Evolutionary conservation across 2,113 vertebrate species (phyloP), one percentile per base, ranked within the genome.

Genomic region (Chaenogobius annularis): DNA sequence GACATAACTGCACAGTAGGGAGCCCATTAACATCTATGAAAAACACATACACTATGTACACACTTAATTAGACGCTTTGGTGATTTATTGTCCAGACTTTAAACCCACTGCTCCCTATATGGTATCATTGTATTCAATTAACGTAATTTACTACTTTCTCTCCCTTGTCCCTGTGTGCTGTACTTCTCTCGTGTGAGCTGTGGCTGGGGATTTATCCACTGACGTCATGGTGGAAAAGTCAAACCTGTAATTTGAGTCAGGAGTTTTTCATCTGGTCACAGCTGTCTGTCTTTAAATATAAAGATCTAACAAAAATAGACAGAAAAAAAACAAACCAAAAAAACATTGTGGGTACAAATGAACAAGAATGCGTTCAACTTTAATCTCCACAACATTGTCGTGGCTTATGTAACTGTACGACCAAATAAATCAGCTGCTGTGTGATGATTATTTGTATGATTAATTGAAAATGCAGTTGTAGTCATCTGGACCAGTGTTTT

Each of bases 161-260:
- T 10, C 22, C 72, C 48, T 71, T 80, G 70, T 70, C 40, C 81
- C 75, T 31, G 48, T 69, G 69, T 78, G 81, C 85, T 78, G 76
- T 73, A 61, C 76, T 71, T 84, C 77, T 68, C 78, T 78, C 81
- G 83, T 58, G 80, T 73, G 59, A 79, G 84, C 63, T 81, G 77
- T 80, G 87, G 85, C 76, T 79, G 75, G 82, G n/a, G 70, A 70
- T 85, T 85, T 83, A 71, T 74, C 65, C 56, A 7, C 20, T 92
- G 92, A 93, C 80, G 90, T 89, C 80, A 88, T 85, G 68, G 70
- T 81, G 84, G 81, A 90, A 81, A 83, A 70, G 78, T 85, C 86
- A 80, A 70, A 88, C 84, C 85, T 80, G 77, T 75, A 84, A 89
- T 89, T 31, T 88, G 80, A 80, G 83, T 85, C 81, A 90, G 89